Evolutionary conservation across 2,888 invertebrate genomes (phyloP), one percentile per base, ranked within the genome.

Genomic region (Plebejus argus): DNA sequence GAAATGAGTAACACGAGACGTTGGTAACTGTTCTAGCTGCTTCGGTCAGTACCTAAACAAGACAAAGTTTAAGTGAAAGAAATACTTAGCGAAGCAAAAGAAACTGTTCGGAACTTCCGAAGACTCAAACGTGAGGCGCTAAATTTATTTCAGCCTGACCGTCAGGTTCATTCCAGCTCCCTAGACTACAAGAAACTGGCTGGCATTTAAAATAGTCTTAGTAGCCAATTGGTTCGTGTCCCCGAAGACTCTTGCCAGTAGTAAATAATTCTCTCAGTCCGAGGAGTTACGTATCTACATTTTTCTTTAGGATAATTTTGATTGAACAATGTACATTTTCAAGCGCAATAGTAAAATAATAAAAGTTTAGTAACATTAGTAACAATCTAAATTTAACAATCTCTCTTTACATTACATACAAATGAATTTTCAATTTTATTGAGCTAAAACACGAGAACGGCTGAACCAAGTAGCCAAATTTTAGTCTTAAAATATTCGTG

Each of bases 81-180:
- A 20, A 23, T 5, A 74, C 74, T 74, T 15, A 77, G 78, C 4
- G 49, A 49, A 49, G 53, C 15, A 18, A 53, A 53, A 61, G 1
- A 66, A 33, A 66, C 66, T 66, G 33, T 49, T 49, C 53, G 15
- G 15, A 74, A 74, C 23, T 74, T 74, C 49, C 3, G 8, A 3
- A 23, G 82, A 82, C 83, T 83, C 85, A 84, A 82, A 84, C 83
- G 82, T 83, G 82, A 79, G 80, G 81, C 82, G 78, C 79, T 81
- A 83, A 84, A 85, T 83, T 80, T 81, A 81, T 82, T 83, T 80
- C 81, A 79, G 80, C 81, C 80, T 82, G 79, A 56, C 49, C 33
- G 33, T 72, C 71, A 20, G 78, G 78, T 79, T 78, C 80, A 79
- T 77, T 77, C 72, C 77, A 78, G 79, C 79, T 82, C 80, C 80